Percentiles rank a stretch among this genome's conserved stretches.
Conservation (phyloP, 2,888 invertebrate genomes). For the Dromius quadrimaculatus region DNA sequence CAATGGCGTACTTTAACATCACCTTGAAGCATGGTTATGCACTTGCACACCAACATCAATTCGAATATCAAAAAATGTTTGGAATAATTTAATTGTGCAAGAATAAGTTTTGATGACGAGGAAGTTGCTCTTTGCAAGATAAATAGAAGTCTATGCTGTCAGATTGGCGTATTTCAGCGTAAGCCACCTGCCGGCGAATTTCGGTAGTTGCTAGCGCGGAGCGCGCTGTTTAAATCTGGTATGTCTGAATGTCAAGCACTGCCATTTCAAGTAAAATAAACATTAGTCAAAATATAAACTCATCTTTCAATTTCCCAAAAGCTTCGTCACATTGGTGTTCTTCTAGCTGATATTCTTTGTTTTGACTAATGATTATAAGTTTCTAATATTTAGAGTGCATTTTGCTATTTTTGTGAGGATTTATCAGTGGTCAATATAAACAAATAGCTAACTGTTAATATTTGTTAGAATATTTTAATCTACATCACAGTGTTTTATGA, state of each 20-base stretch:
- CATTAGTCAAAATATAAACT: constrained; percentile 47
- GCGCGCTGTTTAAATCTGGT: constrained; percentile 37
- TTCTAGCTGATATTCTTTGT: constrained; percentile 29
- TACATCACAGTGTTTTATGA: constrained; percentile 48
- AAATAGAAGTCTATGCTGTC: no score
- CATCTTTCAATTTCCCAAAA: constrained; percentile 4
- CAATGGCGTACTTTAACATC: no score
- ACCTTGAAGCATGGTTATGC: no score
- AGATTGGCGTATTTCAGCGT: no score
- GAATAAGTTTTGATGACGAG: no score
- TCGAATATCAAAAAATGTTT: no score
- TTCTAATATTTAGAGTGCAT: constrained; percentile 39
- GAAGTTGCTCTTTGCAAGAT: no score
- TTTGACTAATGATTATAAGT: constrained; percentile 50
- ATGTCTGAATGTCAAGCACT: constrained; percentile 50
- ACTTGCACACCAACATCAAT: no score
- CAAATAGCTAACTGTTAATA: constrained; percentile 48
- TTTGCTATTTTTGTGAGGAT: constrained; percentile 49
- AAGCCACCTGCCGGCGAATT: not conserved
- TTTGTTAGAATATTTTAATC: constrained; percentile 40
- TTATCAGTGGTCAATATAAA: constrained; percentile 49
- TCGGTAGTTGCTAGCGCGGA: constrained; percentile 12
- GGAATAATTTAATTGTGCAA: no score
- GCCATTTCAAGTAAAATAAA: constrained; percentile 50
- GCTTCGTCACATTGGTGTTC: constrained; percentile 32